Conservation (phyloP, 2,797 vertebrate genomes). For the Rachycentron canadum region DNA sequence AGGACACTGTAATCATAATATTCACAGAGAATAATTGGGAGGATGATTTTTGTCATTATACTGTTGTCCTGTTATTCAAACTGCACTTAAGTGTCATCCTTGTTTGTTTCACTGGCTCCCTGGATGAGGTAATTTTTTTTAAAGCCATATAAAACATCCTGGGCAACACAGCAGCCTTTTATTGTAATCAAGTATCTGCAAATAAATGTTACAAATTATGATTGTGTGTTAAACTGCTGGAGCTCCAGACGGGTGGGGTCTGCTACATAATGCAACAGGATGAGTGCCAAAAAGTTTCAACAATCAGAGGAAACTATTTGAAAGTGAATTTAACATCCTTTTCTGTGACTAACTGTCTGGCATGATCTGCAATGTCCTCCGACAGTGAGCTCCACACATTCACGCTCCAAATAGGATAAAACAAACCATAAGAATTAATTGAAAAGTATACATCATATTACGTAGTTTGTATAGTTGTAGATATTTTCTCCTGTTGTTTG, state of each 20-base stretch:
- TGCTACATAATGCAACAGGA: constrained; percentile 29
- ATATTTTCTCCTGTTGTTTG: constrained; percentile 9
- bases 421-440: constrained; percentile 23
- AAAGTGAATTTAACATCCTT: constrained; percentile 57
- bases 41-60: not conserved
- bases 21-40: not conserved
- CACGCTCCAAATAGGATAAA: constrained; percentile 28
- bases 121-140: constrained; percentile 34
- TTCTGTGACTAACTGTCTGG: constrained; percentile 43
- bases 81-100: not conserved
- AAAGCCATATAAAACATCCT: constrained; percentile 48
- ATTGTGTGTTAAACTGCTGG: constrained; percentile 23
- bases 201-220: constrained; percentile 55
- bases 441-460: not conserved
- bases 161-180: constrained; percentile 23
- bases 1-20: not conserved
- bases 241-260: constrained; percentile 47
- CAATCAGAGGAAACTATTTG: constrained; percentile 73
- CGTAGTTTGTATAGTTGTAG: constrained; percentile 5
- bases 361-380: constrained; percentile 22
- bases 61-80: not conserved
- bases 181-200: constrained; percentile 25
- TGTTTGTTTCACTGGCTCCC: constrained; percentile 47
- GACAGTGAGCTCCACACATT: not conserved
- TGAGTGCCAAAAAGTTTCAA: constrained; percentile 47